Percentiles rank a stretch among this genome's conserved stretches.
These are phyloP conservation scores for Agrotis segetum DNA, from an alignment of 2,888 invertebrate species.

Conservation along the genomic window DNA sequence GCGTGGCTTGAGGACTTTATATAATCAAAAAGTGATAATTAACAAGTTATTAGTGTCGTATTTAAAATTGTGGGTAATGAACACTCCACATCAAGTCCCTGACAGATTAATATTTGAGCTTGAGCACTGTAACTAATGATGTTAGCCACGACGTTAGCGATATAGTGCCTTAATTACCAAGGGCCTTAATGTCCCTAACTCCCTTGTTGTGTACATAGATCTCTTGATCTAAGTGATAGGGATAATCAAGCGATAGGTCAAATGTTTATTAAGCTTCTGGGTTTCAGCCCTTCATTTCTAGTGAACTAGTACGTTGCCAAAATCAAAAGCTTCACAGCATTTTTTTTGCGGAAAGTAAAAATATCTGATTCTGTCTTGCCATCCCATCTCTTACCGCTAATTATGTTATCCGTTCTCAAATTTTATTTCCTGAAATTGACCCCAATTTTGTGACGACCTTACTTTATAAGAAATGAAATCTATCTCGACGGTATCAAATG, in stretches of 20 bases:
- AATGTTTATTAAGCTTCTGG: constrained; percentile 13
- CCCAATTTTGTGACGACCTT: constrained; percentile 42
- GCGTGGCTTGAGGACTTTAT: no score
- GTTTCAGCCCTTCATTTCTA: constrained; percentile 22
- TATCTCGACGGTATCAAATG: constrained; percentile 14
- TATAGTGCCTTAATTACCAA: constrained; percentile 46
- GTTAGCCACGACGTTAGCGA: constrained; percentile 35
- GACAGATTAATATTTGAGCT: constrained; percentile 31
- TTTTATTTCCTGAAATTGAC: constrained; percentile 49
- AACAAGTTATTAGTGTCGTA: background rate
- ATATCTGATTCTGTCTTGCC: constrained; percentile 48
- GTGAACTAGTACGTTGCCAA: constrained; percentile 13
- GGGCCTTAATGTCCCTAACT: constrained; percentile 20
- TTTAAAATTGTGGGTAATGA: constrained; percentile 15
- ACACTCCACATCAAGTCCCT: constrained; percentile 7
- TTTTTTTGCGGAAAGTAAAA: constrained; percentile 17
- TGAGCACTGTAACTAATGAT: constrained; percentile 33
- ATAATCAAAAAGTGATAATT: background rate
- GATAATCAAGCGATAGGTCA: constrained; percentile 15
- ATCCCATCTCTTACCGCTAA: constrained; percentile 50
- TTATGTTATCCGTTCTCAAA: constrained; percentile 58
- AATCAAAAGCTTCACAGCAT: constrained; percentile 33
- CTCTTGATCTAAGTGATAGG: constrained; percentile 38
- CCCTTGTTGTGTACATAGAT: constrained; percentile 23
- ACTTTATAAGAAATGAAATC: constrained; percentile 24